phyloP scores from a whole-genome alignment of 2,797 vertebrate species.

The Lepidocolaptes lacrymiger region DNA sequence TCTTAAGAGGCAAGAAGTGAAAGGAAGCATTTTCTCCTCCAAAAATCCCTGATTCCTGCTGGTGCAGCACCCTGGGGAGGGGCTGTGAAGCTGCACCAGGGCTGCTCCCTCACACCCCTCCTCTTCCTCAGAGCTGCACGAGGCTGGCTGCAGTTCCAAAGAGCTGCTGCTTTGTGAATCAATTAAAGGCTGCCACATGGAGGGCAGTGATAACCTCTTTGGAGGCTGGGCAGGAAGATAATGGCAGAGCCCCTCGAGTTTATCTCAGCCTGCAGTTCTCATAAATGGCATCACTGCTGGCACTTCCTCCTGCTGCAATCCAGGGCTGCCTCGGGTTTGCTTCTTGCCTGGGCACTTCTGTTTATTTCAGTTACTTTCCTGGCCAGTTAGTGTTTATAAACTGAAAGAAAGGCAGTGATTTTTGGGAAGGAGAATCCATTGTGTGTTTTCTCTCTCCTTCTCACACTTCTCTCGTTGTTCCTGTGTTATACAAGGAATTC shows the following conservation, averaged over 20 bases:
- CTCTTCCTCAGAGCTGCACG: neutral
- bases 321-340: neutral
- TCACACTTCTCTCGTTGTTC: neutral
- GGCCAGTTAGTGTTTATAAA: neutral
- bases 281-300: conserved; percentile 29
- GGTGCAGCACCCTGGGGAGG: neutral
- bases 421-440: neutral
- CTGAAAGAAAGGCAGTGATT: neutral
- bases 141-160: conserved; percentile 1
- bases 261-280: conserved; percentile 46
- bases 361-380: neutral
- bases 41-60: neutral
- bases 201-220: conserved; percentile 51
- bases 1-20: neutral
- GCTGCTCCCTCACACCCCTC: neutral
- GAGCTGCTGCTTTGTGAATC: conserved; percentile 54
- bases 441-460: neutral
- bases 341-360: neutral
- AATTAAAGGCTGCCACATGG: conserved; percentile 45
- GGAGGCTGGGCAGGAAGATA: conserved; percentile 15
- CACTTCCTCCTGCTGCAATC: neutral
- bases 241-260: conserved; percentile 24
- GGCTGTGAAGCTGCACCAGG: neutral
- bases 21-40: neutral
- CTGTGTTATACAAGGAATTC: neutral